A percentile compares a stretch with the other conserved stretches of the same genome.
These are phyloP conservation scores for Zophobas atratus DNA, from an alignment of 1,140 invertebrate species.

Conservation along the genomic window DNA sequence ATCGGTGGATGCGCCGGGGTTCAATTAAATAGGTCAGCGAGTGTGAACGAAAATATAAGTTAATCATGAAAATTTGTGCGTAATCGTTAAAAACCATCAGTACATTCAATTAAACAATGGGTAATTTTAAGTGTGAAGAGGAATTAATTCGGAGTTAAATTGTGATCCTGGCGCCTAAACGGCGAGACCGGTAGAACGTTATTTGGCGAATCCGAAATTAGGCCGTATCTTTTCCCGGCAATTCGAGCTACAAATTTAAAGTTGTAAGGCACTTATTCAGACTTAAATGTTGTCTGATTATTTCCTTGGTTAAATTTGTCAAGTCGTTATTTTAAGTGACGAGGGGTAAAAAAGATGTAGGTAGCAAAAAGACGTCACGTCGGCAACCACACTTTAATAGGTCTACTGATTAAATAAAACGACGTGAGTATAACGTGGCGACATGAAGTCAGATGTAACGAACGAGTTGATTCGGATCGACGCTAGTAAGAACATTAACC, in stretches of 20 bases:
- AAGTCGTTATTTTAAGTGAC: background rate
- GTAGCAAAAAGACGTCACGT: background rate
- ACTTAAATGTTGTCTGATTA: constrained; percentile 26
- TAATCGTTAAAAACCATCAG: constrained; percentile 37
- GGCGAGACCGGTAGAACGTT: constrained; percentile 40
- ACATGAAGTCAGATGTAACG: constrained; percentile 17
- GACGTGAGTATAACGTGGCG: constrained; percentile 2
- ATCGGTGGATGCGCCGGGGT: constrained; percentile 13
- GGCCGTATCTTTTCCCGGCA: constrained; percentile 30
- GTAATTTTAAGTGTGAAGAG: constrained; percentile 29
- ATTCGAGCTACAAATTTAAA: constrained; percentile 36
- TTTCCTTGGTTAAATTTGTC: constrained; percentile 17
- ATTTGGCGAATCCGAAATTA: constrained; percentile 40
- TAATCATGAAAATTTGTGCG: constrained; percentile 27
- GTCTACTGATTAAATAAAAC: constrained; percentile 2
- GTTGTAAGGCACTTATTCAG: constrained; percentile 31
- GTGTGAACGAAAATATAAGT: constrained; percentile 26
- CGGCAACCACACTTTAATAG: background rate
- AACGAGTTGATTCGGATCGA: constrained; percentile 13
- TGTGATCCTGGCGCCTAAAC: constrained; percentile 38
- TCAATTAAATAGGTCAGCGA: constrained; percentile 29
- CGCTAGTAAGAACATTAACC: background rate
- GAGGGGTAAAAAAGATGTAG: background rate
- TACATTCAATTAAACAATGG: constrained; percentile 38
- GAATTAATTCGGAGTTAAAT: constrained; percentile 36